Evolutionary conservation across 2,113 vertebrate genomes (phyloP).

Genomic region (Erpornis zantholeuca): DNA sequence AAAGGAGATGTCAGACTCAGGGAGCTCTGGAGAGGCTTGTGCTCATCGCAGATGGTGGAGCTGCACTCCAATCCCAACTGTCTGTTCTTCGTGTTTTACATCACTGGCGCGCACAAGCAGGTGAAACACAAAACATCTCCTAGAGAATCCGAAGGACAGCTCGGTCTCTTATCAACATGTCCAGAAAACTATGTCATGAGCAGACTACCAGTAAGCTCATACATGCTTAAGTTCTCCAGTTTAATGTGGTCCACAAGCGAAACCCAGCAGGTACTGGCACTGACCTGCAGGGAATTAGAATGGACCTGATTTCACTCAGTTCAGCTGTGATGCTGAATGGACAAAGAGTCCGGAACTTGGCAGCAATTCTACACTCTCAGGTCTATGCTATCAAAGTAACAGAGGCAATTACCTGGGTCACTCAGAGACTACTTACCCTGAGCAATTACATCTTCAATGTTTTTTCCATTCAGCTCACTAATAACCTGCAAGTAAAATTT

Average conservation of each 20-base stretch:
- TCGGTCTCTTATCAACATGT: background rate
- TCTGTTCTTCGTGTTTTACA: background rate
- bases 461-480: slow-evolving; percentile 89
- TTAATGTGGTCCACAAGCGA: slow-evolving; percentile 83
- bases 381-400: background rate
- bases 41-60: background rate
- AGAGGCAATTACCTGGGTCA: background rate
- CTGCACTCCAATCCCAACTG: background rate
- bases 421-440: slow-evolving; percentile 78
- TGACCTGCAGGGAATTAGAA: slow-evolving; percentile 70
- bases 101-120: background rate
- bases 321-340: background rate
- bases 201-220: slow-evolving; percentile 3
- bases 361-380: background rate
- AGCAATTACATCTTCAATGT: slow-evolving; percentile 90
- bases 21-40: background rate
- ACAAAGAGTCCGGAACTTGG: background rate
- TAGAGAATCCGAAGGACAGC: background rate
- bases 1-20: background rate
- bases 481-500: slow-evolving; percentile 80
- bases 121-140: background rate
- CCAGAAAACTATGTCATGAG: slow-evolving; percentile 30
- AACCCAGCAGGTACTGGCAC: slow-evolving; percentile 71
- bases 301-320: slow-evolving; percentile 56
- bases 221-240: background rate